phyloP scores from a whole-genome alignment of 1,140 invertebrate genomes.

The Babylonia areolata region DNA sequence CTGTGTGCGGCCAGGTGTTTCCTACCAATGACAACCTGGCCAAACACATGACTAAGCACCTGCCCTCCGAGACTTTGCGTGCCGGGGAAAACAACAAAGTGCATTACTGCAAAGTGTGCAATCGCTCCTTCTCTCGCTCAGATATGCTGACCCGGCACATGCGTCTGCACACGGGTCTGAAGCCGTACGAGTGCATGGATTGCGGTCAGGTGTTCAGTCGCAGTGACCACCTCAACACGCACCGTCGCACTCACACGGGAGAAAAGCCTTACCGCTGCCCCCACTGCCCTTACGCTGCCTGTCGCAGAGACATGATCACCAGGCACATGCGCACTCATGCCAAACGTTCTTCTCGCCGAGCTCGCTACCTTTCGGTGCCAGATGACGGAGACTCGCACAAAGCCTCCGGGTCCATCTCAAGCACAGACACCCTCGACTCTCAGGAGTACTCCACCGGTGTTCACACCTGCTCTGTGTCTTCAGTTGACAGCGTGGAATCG shows the following conservation, averaged over 20 bases:
- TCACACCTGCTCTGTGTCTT: constrained; percentile 69
- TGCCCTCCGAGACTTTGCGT: constrained; percentile 74
- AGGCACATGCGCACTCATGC: constrained; percentile 95
- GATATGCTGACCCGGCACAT: constrained; percentile 99
- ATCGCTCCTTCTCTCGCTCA: constrained; percentile 95
- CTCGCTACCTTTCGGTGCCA: constrained; percentile 66
- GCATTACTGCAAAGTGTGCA: constrained; percentile 96
- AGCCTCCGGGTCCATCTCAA: constrained; percentile 65
- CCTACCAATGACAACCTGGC: constrained; percentile 94
- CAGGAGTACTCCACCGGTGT: constrained; percentile 50
- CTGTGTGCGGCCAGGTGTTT: constrained; percentile 96
- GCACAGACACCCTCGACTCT: constrained; percentile 69
- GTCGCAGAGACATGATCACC: constrained; percentile 98
- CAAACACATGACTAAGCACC: constrained; percentile 96
- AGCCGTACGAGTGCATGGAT: constrained; percentile 75
- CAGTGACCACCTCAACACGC: constrained; percentile 96
- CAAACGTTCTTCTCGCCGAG: constrained; percentile 70
- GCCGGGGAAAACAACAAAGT: constrained; percentile 81
- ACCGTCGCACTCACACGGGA: constrained; percentile 76
- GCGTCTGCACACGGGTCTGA: constrained; percentile 80
- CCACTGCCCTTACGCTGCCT: constrained; percentile 76
- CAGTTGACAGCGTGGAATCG: constrained; percentile 70
- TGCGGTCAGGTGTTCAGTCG: constrained; percentile 75
- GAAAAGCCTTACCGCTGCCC: constrained; percentile 77
- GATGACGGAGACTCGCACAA: constrained; percentile 53